Evolutionary conservation across 2,797 vertebrate species (phyloP), one percentile per base, ranked within the genome.

Genomic region (Brachymystax lenok): DNA sequence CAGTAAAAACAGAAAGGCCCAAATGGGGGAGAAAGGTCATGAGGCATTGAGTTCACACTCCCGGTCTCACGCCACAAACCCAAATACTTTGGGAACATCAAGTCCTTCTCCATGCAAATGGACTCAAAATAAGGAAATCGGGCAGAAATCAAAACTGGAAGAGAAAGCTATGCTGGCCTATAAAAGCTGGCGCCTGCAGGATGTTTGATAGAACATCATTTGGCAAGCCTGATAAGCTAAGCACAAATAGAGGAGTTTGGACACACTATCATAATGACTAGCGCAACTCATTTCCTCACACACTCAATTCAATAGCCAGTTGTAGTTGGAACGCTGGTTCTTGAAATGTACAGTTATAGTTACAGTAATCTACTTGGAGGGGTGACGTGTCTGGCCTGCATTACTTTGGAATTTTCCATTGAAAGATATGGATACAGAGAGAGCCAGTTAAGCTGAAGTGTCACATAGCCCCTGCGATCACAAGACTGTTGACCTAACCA

Each of bases 401-500:
- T 76, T 77, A 73, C 79, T 72, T 28, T 79, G 78, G 83, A 88
- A 87, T 82, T 78, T 88, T 87, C 81, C 80, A 6, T 80, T 79
- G 79, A 76, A 78, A 79, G 79, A 83, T 83, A 75, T 69, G 59
- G 35, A 28, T 51, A 54, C 21, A 74, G 69, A 67, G 50, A 70
- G 72, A n/a, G 51, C 3, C 24, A 3, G 72, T 73, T 68, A 71
- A 82, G 75, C 82, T 83, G 59, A 82, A 82, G 83, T 85, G 83
- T 85, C 79, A 88, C 77, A 84, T 80, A 86, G 83, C 74, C 75
- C 30, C 73, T 82, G 70, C 5, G 71, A 83, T 88, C 82, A 89
- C 87, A 88, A 86, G 88, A 84, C 85, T 19, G 21, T 79, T 88
- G 86, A 89, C 79, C 80, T 89, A 52, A 85, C 80, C 77, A 70